These are phyloP conservation scores for Diplolepis rosae DNA, from an alignment of 2,888 invertebrate genomes.

Conservation along the genomic window DNA sequence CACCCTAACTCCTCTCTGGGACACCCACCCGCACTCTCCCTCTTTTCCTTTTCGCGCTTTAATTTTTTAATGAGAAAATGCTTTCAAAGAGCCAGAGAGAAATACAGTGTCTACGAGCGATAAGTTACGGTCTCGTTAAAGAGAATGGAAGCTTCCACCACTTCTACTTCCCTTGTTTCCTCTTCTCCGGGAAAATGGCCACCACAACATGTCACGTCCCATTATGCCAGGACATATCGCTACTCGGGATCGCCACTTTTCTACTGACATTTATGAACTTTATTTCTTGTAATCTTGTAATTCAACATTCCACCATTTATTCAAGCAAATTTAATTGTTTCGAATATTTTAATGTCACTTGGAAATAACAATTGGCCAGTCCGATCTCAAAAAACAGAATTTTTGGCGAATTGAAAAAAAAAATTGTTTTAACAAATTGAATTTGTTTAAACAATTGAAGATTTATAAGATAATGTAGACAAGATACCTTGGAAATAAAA, in stretches of 20 bases:
- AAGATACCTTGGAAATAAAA: too few relatives aligned
- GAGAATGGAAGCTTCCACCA: constrained; percentile 57
- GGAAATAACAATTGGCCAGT: too few relatives aligned
- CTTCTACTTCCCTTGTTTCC: constrained; percentile 39
- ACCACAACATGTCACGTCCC: constrained; percentile 30
- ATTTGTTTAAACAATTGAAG: too few relatives aligned
- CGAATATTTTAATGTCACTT: too few relatives aligned
- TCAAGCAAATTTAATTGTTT: too few relatives aligned
- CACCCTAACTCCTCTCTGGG: constrained; percentile 41
- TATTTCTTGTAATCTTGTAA: too few relatives aligned
- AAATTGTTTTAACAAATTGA: too few relatives aligned
- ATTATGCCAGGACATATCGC: constrained; percentile 19
- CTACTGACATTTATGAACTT: neutral
- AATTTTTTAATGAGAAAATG: constrained; percentile 80
- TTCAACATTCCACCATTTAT: too few relatives aligned
- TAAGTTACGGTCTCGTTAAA: constrained; percentile 69
- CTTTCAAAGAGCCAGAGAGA: constrained; percentile 77
- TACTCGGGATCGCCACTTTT: neutral
- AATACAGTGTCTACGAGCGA: constrained; percentile 72
- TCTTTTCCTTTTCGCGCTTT: constrained; percentile 60
- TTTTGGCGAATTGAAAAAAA: too few relatives aligned
- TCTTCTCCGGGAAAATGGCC: constrained; percentile 19
- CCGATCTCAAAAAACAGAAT: too few relatives aligned
- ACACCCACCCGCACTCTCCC: constrained; percentile 36
- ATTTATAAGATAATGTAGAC: too few relatives aligned